Evolutionary conservation across 2,888 invertebrate species (phyloP), one percentile per base, ranked within the genome.

Genomic region (Eupithecia exiguata): DNA sequence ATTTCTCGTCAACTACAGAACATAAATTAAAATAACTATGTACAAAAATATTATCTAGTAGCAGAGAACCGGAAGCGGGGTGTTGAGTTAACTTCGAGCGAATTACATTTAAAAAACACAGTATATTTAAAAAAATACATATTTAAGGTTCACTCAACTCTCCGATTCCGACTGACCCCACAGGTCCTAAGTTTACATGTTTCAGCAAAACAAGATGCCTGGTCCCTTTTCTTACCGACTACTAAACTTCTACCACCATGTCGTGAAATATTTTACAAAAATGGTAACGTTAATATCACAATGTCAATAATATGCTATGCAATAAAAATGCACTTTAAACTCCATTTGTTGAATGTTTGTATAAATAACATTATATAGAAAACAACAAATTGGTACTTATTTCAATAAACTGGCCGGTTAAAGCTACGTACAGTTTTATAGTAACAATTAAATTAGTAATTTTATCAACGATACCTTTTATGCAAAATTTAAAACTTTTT

Each of bases 221-320:
- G 81, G 81, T 78, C 82, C 74, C 78, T 78, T 53, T 58, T 14
- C 21, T 77, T 81, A 79, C 82, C 81, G 84, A 83, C 70, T 80
- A 80, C 77, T 81, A 82, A 80, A 80, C 83, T 84, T 86, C 90
- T 90, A 85, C 90, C 92, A 92, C 91, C 91, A 80, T 84, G 79
- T 79, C 71, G 69, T 76, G 73, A 73, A 79, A 80, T 79, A 72
- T 75, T 70, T 76, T 69, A 68, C 73, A 68, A 67, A 58, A 53
- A 66, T 70, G 68, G 72, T 76, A 70, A 74, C 68, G 71, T 72
- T 81, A 78, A 76, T 80, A 80, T 80, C 80, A 80, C 80, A 80
- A 77, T 72, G 16, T 35, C 35, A 68, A 61, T 68, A 46, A 43
- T 7, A 43, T 73, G 4, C 7, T 38, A 62, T 66, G n/a, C 38